A percentile compares a stretch with the other conserved stretches of the same genome.
phyloP scores from a whole-genome alignment of 2,797 vertebrate species.

The Petrocephalus sullivani region DNA sequence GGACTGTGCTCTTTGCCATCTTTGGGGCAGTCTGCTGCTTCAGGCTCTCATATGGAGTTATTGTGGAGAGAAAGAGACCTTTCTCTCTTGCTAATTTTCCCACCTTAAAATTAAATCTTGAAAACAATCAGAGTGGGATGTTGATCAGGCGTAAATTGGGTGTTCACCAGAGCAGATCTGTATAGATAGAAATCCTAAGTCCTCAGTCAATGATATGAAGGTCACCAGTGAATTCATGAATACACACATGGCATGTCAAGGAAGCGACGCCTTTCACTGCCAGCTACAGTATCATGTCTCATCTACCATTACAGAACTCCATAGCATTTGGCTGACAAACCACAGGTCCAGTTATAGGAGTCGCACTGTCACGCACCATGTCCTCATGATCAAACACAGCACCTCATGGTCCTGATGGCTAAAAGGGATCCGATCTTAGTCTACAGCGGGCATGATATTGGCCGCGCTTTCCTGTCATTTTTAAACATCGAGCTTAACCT shows the following conservation, averaged over 20 bases:
- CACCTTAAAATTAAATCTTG: not conserved
- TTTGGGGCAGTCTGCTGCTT: not conserved
- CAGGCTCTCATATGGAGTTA: not conserved
- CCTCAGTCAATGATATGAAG: not conserved
- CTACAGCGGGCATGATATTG: not conserved
- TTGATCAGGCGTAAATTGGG: not conserved
- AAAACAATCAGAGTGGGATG: not conserved
- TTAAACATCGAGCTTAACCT: not conserved
- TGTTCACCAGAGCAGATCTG: not conserved
- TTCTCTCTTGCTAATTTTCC: not conserved
- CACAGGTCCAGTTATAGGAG: not conserved
- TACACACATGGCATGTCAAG: not conserved
- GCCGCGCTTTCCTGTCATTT: not conserved
- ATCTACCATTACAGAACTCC: not conserved
- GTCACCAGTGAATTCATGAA: not conserved
- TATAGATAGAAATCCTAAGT: not conserved
- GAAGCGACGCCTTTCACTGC: not conserved
- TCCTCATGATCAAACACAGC: too few relatives aligned
- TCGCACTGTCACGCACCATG: not conserved
- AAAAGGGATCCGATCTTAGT: not conserved
- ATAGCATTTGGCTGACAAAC: not conserved
- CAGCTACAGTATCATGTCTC: not conserved
- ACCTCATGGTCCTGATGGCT: not conserved
- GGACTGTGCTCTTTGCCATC: not conserved
- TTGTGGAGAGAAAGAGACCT: not conserved